Evolutionary conservation across 1,140 invertebrate genomes (phyloP).

Genomic region (Apocrypta bakeri): DNA sequence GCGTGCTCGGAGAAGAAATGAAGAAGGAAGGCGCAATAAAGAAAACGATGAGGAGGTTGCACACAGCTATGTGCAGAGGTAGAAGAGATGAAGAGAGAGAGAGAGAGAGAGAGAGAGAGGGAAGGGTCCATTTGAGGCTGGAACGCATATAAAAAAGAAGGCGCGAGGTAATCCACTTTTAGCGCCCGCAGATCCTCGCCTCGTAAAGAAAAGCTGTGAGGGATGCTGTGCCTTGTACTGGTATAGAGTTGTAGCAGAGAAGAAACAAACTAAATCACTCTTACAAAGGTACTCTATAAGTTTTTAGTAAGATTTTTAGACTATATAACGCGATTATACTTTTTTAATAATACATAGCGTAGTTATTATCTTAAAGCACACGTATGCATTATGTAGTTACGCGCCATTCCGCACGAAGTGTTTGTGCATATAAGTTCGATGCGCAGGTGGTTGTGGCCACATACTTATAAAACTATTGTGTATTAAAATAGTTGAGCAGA

Average conservation of each 20-base stretch:
- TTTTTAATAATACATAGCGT: too few species aligned
- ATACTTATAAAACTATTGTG: too few species aligned
- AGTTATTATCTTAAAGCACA: too few species aligned
- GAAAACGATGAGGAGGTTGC: background rate
- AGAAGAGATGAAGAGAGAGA: background rate
- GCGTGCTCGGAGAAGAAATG: background rate
- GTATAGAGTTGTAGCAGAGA: background rate
- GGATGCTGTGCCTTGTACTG: background rate
- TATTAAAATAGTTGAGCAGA: too few species aligned
- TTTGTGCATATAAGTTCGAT: too few species aligned
- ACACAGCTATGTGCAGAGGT: background rate
- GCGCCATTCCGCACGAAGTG: too few species aligned
- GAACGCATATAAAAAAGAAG: background rate
- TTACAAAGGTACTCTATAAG: background rate
- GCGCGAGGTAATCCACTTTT: slow-evolving; percentile 30
- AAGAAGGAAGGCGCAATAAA: background rate
- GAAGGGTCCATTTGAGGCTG: slow-evolving; percentile 7
- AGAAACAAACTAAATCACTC: background rate
- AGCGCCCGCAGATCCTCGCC: background rate
- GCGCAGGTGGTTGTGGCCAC: too few species aligned
- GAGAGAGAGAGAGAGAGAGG: background rate
- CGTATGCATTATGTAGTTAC: too few species aligned
- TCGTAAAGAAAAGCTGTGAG: slow-evolving; percentile 26
- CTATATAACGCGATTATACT: too few species aligned
- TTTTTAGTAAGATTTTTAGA: too few species aligned